These are phyloP conservation scores for Drosophila tani DNA, from an alignment of 1,140 invertebrate species.

Conservation along the genomic window DNA sequence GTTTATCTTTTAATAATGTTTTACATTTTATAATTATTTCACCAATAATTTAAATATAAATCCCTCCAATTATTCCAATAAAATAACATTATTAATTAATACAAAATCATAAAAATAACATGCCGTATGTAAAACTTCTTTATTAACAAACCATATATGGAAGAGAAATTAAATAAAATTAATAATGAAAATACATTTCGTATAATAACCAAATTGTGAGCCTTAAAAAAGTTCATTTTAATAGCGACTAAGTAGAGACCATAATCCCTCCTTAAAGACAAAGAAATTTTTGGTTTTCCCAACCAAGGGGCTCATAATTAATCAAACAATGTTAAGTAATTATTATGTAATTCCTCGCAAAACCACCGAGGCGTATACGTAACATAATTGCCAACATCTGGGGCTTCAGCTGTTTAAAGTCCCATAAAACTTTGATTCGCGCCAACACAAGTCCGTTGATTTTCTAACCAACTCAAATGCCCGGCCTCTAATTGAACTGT, in stretches of 20 bases:
- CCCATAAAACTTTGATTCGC: slow-evolving; percentile 21
- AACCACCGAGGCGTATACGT: slow-evolving; percentile 20
- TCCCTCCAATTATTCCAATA: rapidly evolving
- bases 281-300: background rate
- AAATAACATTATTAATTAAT: background rate
- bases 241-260: background rate
- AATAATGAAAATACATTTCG: background rate
- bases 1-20: too few relatives aligned
- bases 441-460: slow-evolving; percentile 19
- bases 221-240: too few relatives aligned
- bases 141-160: background rate
- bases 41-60: background rate
- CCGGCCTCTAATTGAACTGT: slow-evolving; percentile 48
- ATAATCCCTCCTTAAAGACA: background rate
- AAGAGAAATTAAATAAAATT: background rate
- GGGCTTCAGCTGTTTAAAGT: background rate
- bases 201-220: background rate
- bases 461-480: slow-evolving; percentile 16
- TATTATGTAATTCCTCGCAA: background rate
- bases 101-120: too few relatives aligned
- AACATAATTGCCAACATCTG: slow-evolving; percentile 15
- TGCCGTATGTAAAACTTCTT: background rate
- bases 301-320: background rate
- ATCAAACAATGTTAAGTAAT: slow-evolving; percentile 4
- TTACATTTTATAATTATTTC: too few relatives aligned